phyloP scores from a whole-genome alignment of 2,113 vertebrate genomes.

The Calyptomena viridis region DNA sequence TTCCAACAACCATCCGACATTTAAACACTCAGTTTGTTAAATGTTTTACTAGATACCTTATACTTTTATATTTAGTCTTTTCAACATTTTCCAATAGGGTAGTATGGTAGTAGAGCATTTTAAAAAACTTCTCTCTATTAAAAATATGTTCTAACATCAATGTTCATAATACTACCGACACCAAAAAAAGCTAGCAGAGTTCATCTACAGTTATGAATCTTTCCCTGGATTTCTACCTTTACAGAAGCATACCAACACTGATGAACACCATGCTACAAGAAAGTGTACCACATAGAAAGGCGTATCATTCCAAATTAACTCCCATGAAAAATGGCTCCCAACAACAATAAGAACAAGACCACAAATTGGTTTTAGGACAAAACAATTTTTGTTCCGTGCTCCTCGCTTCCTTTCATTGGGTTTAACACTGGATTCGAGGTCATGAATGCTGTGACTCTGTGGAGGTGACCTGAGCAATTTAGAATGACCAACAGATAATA shows the following conservation, averaged over 20 bases:
- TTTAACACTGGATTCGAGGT: slow-evolving; percentile 16
- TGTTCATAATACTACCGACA: not conserved
- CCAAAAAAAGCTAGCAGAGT: not conserved
- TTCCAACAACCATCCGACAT: slow-evolving; percentile 11
- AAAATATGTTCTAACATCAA: not conserved
- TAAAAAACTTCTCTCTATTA: not conserved
- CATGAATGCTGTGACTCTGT: slow-evolving; percentile 1
- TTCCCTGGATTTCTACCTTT: not conserved
- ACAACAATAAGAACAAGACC: not conserved
- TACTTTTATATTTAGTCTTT: not conserved
- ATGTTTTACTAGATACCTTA: not conserved
- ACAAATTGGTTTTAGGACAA: not conserved
- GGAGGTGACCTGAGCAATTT: slow-evolving; percentile 22
- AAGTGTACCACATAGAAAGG: not conserved
- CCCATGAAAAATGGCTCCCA: not conserved
- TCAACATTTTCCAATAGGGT: not conserved
- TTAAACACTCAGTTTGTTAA: not conserved
- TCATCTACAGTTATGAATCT: not conserved
- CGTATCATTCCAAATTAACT: not conserved
- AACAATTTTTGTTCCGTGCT: slow-evolving; percentile 35
- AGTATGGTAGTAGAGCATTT: not conserved
- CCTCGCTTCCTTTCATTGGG: slow-evolving; percentile 24
- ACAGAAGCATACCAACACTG: not conserved
- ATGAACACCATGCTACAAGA: not conserved
- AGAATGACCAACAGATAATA: slow-evolving; percentile 16